phyloP scores from a whole-genome alignment of 2,888 invertebrate species.

The Tetrapedia diversipes region DNA sequence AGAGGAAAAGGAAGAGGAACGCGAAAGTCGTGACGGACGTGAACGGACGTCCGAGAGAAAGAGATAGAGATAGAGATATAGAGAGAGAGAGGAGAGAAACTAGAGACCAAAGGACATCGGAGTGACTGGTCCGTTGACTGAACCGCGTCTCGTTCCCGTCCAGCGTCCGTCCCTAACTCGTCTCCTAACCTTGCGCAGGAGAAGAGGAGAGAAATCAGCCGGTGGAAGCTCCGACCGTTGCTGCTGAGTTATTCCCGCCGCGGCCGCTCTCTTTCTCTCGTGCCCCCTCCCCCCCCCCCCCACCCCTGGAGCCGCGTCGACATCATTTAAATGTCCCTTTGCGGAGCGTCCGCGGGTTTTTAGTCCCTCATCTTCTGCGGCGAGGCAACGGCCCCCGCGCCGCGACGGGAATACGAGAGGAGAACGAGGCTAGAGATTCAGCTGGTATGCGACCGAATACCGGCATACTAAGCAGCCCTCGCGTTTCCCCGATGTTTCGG shows the following conservation, averaged over 20 bases:
- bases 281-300: too few species aligned
- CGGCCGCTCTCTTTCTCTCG: conserved; percentile 48
- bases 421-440: conserved; percentile 69
- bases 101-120: conserved; percentile 73
- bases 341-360: conserved; percentile 78
- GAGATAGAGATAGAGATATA: conserved; percentile 29
- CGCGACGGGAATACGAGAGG: conserved; percentile 62
- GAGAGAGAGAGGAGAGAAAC: conserved; percentile 50
- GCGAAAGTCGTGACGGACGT: conserved; percentile 20
- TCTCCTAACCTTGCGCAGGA: conserved; percentile 43
- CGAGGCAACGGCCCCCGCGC: conserved; percentile 72
- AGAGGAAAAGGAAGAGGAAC: neutral
- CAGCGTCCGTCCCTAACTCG: conserved; percentile 71
- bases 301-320: conserved; percentile 73
- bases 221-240: conserved; percentile 50
- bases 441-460: conserved; percentile 71
- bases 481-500: conserved; percentile 49
- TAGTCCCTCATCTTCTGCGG: conserved; percentile 78
- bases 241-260: conserved; percentile 78
- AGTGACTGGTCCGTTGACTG: conserved; percentile 70
- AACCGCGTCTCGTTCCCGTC: conserved; percentile 73
- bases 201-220: conserved; percentile 24
- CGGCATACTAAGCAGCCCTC: conserved; percentile 48
- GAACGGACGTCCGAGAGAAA: conserved; percentile 20
- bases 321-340: conserved; percentile 82